Evolutionary conservation across 2,113 vertebrate species (phyloP), one percentile per base, ranked within the genome.

Genomic region (Aspidoscelis tigris): DNA sequence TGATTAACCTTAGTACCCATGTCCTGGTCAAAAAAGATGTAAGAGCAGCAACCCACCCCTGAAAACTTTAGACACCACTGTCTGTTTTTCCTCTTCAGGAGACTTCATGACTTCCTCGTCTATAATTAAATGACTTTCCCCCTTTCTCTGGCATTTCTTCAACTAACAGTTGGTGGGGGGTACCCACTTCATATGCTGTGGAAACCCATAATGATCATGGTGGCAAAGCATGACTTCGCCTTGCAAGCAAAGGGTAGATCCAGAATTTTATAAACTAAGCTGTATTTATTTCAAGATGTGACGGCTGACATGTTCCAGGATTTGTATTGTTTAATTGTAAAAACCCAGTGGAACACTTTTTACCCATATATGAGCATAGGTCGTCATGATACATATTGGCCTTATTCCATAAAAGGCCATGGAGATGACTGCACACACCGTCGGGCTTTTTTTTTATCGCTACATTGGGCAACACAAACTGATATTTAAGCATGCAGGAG

Each of bases 251-350:
- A 21, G 4, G 24, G 71, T 65, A 61, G 50, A 81, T 70, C 66
- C 41, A 69, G 47, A 66, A 80, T 70, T 80, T 58, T 81, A 50
- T 58, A 43, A 55, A 72, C 11, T 24, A 22, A 22, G 41, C 55
- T 58, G 26, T 58, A 71, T 81, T 70, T 65, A 26, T 44, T 74
- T 82, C 71, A 26, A 65, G 21, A 64, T 64, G 55, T 74, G 55
- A 82, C 16, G n/a, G 75, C 53, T 76, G 75, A 76, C 14, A n/a
- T 47, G 64, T 47, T 39, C 55, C 41, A 82, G 71, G 74, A 82
- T 65, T 21, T 47, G 58, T 64, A 24, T 8, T 73, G 43, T 65
- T 75, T 53, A 76, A 76, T 20, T 76, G 50, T 76, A 76, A 76
- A 76, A 76, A 7, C 22, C 26, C 58, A 76, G 75, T 39, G 47